These are phyloP conservation scores for Pseudomugil gertrudae DNA, from an alignment of 2,797 vertebrate genomes.

Conservation along the genomic window DNA sequence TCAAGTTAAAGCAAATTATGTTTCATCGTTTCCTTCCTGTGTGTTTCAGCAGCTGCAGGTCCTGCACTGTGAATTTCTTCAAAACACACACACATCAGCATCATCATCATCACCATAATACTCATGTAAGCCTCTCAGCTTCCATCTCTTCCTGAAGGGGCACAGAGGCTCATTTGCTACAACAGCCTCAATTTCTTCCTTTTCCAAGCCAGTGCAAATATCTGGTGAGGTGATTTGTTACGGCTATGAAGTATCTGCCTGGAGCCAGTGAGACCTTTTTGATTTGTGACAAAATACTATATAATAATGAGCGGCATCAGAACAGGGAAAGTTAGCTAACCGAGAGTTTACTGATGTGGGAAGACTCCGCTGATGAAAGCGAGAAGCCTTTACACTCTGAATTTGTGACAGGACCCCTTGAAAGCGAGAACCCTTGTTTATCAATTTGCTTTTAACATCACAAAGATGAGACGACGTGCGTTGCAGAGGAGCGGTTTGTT, in stretches of 20 bases:
- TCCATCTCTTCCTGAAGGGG: conserved; percentile 72
- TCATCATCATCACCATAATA: conserved; percentile 33
- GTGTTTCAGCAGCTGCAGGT: conserved; percentile 37
- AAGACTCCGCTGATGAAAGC: conserved; percentile 71
- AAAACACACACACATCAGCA: no score
- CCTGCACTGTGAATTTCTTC: conserved; percentile 27
- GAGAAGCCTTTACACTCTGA: conserved; percentile 69
- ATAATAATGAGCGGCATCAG: conserved; percentile 62
- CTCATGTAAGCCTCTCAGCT: conserved; percentile 73
- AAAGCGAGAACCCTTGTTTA: conserved; percentile 81
- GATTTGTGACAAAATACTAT: conserved; percentile 68
- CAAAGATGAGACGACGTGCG: conserved; percentile 66
- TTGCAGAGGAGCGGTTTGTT: conserved; percentile 77
- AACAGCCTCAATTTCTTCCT: conserved; percentile 84
- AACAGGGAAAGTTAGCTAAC: conserved; percentile 60
- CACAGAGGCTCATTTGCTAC: conserved; percentile 78
- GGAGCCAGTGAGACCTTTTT: conserved; percentile 66
- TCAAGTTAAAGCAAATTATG: conserved; percentile 42
- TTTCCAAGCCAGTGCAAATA: conserved; percentile 83
- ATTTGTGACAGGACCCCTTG: conserved; percentile 81
- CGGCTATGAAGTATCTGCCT: conserved; percentile 64
- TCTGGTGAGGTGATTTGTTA: conserved; percentile 85
- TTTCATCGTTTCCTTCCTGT: conserved; percentile 25
- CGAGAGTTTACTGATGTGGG: conserved; percentile 71
- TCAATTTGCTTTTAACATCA: conserved; percentile 83